Evolutionary conservation across 2,888 invertebrate species (phyloP).

Genomic region (Chymomyza fuscimana): DNA sequence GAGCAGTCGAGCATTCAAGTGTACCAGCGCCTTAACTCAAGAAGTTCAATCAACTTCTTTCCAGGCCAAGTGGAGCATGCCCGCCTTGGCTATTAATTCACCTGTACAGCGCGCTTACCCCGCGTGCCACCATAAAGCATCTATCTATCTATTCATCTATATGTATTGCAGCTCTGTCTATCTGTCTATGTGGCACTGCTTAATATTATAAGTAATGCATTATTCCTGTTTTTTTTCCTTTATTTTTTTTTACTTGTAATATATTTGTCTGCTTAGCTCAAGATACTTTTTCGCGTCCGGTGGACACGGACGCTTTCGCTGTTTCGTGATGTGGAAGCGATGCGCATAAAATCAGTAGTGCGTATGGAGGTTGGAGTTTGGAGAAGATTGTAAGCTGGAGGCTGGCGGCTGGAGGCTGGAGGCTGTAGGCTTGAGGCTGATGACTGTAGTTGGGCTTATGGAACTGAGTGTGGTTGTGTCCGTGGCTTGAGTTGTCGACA

Average conservation of each 20-base stretch:
- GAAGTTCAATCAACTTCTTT: constrained; percentile 60
- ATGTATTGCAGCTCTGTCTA: constrained; percentile 10
- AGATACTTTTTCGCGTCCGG: constrained; percentile 6
- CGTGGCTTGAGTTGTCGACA: constrained; percentile 42
- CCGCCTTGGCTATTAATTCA: constrained; percentile 54
- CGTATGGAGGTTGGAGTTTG: constrained; percentile 39
- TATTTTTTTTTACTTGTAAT: neutral
- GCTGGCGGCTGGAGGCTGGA: constrained; percentile 9
- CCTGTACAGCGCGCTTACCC: constrained; percentile 42
- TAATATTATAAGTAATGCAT: constrained; percentile 63
- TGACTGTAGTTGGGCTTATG: neutral
- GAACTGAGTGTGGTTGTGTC: neutral
- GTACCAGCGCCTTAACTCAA: neutral
- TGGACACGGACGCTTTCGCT: constrained; percentile 32
- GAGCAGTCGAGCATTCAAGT: neutral
- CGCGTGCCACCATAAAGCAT: neutral
- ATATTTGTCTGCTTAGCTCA: constrained; percentile 12
- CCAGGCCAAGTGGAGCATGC: constrained; percentile 27
- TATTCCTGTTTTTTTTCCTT: constrained; percentile 8
- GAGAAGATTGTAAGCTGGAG: constrained; percentile 3
- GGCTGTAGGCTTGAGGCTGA: constrained; percentile 5
- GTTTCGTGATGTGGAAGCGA: constrained; percentile 63
- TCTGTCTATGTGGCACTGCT: constrained; percentile 46
- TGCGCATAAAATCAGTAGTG: constrained; percentile 67
- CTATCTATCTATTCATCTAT: constrained; percentile 5